phyloP scores from a whole-genome alignment of 2,113 vertebrate genomes.

The Phocoena phocoena region DNA sequence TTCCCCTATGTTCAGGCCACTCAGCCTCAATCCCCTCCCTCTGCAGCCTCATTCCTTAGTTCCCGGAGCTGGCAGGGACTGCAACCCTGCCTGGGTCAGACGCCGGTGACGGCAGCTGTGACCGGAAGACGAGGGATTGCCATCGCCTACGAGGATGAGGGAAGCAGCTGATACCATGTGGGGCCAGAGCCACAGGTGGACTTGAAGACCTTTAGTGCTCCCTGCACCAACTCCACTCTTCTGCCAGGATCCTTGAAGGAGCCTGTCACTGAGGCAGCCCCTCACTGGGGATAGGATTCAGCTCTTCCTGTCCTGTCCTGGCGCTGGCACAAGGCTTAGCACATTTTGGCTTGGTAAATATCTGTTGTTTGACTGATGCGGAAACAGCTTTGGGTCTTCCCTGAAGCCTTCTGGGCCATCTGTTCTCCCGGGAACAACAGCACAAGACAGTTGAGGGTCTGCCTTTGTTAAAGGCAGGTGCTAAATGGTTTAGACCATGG shows the following conservation, averaged over 20 bases:
- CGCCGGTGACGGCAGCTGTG: conserved; percentile 87
- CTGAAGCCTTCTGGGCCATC: background rate
- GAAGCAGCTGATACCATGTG: conserved; percentile 40
- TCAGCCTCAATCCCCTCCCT: conserved; percentile 1
- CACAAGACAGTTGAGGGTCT: background rate
- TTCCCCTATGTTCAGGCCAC: background rate
- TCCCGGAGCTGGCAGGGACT: conserved; percentile 94
- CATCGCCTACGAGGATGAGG: conserved; percentile 96
- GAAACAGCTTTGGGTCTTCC: background rate
- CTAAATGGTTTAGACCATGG: background rate
- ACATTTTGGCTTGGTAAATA: conserved; percentile 75
- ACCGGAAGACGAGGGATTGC: conserved; percentile 93
- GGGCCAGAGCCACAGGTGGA: background rate
- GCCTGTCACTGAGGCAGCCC: background rate
- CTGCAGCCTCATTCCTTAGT: conserved; percentile 91
- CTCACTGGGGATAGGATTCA: background rate
- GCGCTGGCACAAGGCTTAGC: conserved; percentile 11
- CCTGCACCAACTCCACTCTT: background rate
- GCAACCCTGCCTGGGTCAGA: conserved; percentile 92
- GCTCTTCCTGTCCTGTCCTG: background rate
- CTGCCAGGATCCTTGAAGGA: background rate
- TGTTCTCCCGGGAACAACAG: background rate
- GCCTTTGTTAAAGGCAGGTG: background rate
- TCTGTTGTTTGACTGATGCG: conserved; percentile 23
- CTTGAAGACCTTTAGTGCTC: background rate